These are phyloP conservation scores for Apotomis capreana DNA, from an alignment of 2,888 invertebrate species.

Conservation along the genomic window DNA sequence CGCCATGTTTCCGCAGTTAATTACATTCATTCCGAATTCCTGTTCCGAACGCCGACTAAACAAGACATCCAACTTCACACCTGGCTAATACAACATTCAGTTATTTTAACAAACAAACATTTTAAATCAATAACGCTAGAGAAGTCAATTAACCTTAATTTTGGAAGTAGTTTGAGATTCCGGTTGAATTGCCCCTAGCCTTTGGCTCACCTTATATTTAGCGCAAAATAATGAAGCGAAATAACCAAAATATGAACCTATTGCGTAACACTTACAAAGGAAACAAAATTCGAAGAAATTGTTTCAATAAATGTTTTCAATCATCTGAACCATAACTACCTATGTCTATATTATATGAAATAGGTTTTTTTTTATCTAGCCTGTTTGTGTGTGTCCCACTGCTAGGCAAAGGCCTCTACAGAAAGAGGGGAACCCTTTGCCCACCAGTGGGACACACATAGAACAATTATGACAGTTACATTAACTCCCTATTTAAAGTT, in stretches of 20 bases:
- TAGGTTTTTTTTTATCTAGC: too few relatives aligned
- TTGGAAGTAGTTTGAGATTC: slow-evolving; percentile 43
- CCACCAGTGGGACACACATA: too few relatives aligned
- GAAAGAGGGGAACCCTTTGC: too few relatives aligned
- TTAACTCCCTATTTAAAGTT: too few relatives aligned
- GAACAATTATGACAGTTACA: too few relatives aligned
- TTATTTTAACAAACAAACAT: slow-evolving; percentile 57
- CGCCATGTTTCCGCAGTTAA: slow-evolving; percentile 1
- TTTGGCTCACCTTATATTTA: slow-evolving; percentile 47
- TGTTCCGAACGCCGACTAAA: neutral
- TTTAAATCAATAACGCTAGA: slow-evolving; percentile 62
- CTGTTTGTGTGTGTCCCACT: too few relatives aligned
- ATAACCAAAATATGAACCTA: neutral
- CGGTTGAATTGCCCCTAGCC: slow-evolving; percentile 51
- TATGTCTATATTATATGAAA: too few relatives aligned
- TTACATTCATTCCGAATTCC: slow-evolving; percentile 12
- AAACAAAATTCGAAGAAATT: too few relatives aligned
- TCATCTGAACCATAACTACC: too few relatives aligned
- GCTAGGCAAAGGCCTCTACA: too few relatives aligned
- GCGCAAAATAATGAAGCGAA: neutral
- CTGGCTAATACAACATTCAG: slow-evolving; percentile 49
- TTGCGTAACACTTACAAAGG: too few relatives aligned
- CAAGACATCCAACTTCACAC: slow-evolving; percentile 26
- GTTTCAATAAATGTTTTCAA: too few relatives aligned
- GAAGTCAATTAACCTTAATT: slow-evolving; percentile 72